These are phyloP conservation scores for Lepidurus couesii DNA, from an alignment of 1,140 invertebrate species.

Conservation along the genomic window DNA sequence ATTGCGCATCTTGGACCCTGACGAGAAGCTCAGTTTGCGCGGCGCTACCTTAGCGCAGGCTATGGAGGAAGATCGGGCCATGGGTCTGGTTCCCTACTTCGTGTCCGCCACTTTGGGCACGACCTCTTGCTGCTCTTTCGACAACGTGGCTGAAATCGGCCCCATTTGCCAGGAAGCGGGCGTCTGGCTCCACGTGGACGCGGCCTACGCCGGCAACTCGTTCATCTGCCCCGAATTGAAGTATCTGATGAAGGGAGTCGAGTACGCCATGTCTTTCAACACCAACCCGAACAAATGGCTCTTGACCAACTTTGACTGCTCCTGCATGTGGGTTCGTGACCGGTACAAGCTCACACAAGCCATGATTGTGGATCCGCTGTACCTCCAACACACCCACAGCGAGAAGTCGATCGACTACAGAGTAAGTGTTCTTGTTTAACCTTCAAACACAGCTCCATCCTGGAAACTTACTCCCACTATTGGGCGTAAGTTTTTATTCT, in stretches of 20 bases:
- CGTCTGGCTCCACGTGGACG: constrained; percentile 55
- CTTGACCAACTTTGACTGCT: constrained; percentile 94
- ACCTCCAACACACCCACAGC: constrained; percentile 94
- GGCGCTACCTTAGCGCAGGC: constrained; percentile 58
- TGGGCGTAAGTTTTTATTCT: too few relatives aligned
- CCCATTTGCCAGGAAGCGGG: constrained; percentile 67
- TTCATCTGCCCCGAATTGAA: constrained; percentile 93
- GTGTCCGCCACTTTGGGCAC: constrained; percentile 89
- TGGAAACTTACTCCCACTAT: not conserved
- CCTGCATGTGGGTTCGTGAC: constrained; percentile 92
- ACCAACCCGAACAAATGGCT: constrained; percentile 98
- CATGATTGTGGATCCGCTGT: constrained; percentile 93
- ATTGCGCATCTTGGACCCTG: constrained; percentile 90
- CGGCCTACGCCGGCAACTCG: constrained; percentile 86
- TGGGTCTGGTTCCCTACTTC: constrained; percentile 93
- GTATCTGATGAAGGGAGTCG: constrained; percentile 66
- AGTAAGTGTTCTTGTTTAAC: constrained; percentile 42
- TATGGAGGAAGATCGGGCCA: constrained; percentile 84
- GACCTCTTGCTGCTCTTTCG: constrained; percentile 90
- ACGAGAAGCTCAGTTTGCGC: constrained; percentile 76
- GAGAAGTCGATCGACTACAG: constrained; percentile 93
- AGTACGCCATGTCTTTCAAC: constrained; percentile 94
- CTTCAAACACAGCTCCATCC: not conserved
- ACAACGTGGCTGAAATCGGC: constrained; percentile 85
- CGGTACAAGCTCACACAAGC: constrained; percentile 83